phyloP scores from a whole-genome alignment of 2,888 invertebrate species.

The Odontocolon sp. region DNA sequence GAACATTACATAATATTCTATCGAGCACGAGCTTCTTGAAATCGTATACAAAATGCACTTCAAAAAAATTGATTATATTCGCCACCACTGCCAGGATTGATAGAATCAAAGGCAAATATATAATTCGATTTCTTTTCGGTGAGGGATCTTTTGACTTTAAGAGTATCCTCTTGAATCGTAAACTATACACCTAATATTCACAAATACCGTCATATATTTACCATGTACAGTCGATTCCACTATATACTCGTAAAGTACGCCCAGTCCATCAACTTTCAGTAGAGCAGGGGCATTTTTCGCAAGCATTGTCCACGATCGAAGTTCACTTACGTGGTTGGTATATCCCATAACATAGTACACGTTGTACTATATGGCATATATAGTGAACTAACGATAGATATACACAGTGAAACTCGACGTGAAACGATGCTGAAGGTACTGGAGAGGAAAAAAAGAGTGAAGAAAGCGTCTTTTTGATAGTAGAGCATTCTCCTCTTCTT shows the following conservation, averaged over 20 bases:
- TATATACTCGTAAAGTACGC: constrained; percentile 27
- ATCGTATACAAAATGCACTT: too few relatives aligned
- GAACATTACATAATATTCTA: too few relatives aligned
- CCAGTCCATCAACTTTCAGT: constrained; percentile 38
- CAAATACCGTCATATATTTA: background rate
- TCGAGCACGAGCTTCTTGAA: too few relatives aligned
- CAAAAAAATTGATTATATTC: too few relatives aligned
- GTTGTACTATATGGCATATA: constrained; percentile 4
- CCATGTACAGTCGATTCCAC: background rate
- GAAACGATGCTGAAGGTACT: constrained; percentile 44
- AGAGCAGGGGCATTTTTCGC: constrained; percentile 26
- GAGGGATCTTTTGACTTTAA: background rate
- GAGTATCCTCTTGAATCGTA: background rate
- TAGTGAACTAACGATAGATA: constrained; percentile 21
- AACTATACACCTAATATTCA: background rate
- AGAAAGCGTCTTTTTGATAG: constrained; percentile 40
- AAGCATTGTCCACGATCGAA: constrained; percentile 38
- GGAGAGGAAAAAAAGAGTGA: constrained; percentile 15
- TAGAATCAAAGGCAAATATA: background rate
- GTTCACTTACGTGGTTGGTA: constrained; percentile 4
- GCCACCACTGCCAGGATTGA: too few relatives aligned
- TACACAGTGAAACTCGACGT: constrained; percentile 30
- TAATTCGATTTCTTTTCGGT: constrained; percentile 17
- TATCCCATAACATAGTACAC: background rate
- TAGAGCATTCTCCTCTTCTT: constrained; percentile 9